phyloP scores from a whole-genome alignment of 2,888 invertebrate species.

The Pemphredon lugubris region DNA sequence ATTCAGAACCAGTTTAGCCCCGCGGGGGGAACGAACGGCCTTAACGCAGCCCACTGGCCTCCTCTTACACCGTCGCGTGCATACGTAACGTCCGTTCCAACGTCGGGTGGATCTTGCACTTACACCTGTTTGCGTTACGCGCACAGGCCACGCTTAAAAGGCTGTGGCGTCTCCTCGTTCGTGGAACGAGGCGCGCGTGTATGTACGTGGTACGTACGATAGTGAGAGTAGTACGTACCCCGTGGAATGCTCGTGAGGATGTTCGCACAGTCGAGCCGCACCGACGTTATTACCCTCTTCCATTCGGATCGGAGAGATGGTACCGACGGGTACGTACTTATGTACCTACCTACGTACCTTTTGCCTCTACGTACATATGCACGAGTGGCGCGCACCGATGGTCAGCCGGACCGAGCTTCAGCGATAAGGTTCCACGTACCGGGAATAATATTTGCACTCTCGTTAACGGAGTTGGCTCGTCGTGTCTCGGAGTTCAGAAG shows the following conservation, averaged over 20 bases:
- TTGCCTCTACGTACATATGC: not conserved
- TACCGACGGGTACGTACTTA: no score
- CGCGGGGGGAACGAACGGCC: slow-evolving; percentile 46
- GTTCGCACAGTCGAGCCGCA: slow-evolving; percentile 20
- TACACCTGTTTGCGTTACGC: slow-evolving; percentile 1
- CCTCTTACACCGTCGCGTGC: slow-evolving; percentile 28
- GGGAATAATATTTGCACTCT: no score
- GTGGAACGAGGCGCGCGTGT: not conserved
- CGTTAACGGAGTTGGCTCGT: no score
- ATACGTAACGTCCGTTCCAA: slow-evolving; percentile 45
- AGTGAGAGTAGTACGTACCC: no score
- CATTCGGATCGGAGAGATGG: slow-evolving; percentile 16
- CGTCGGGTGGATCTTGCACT: slow-evolving; percentile 8
- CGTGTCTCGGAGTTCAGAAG: no score
- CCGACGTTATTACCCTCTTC: slow-evolving; percentile 43
- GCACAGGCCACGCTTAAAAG: no score
- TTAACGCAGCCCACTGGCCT: slow-evolving; percentile 44
- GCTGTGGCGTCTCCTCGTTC: no score
- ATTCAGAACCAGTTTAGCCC: slow-evolving; percentile 53
- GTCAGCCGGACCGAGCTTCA: not conserved
- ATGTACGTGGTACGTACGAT: no score
- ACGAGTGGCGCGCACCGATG: not conserved
- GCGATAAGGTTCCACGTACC: not conserved
- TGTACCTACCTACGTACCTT: not conserved
- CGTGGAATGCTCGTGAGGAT: slow-evolving; percentile 25